These are phyloP conservation scores for Proterorhinus semilunaris DNA, from an alignment of 2,113 vertebrate genomes.

Conservation along the genomic window DNA sequence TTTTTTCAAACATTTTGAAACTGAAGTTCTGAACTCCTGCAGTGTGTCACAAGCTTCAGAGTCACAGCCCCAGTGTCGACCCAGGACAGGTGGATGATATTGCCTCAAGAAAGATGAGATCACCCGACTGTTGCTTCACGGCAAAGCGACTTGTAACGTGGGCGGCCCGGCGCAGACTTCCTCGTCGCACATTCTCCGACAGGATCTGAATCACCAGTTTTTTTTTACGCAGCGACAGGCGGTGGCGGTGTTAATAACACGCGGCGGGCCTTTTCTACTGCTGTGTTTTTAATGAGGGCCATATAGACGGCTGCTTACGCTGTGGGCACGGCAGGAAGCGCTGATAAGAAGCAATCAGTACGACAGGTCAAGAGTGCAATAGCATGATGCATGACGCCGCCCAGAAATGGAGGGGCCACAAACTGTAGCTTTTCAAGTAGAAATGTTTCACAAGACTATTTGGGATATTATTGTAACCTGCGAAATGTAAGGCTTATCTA, in stretches of 20 bases:
- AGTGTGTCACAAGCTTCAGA: too few relatives aligned
- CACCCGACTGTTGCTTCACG: background rate
- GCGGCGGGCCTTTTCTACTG: constrained; percentile 54
- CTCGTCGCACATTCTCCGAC: constrained; percentile 32
- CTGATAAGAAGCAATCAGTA: constrained; percentile 61
- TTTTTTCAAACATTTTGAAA: too few relatives aligned
- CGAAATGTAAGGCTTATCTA: too few relatives aligned
- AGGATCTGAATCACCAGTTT: constrained; percentile 31
- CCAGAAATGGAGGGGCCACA: constrained; percentile 38
- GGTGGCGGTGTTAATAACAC: constrained; percentile 52
- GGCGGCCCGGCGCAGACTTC: constrained; percentile 13
- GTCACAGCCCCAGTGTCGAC: too few relatives aligned
- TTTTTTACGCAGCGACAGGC: constrained; percentile 57
- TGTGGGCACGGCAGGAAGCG: constrained; percentile 50
- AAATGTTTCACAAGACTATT: too few relatives aligned
- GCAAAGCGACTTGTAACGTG: background rate
- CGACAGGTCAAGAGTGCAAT: constrained; percentile 48
- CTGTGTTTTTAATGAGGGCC: constrained; percentile 65
- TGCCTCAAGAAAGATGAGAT: too few relatives aligned
- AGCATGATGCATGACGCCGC: constrained; percentile 19
- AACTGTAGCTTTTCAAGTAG: constrained; percentile 10
- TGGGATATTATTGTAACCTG: too few relatives aligned
- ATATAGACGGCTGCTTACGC: constrained; percentile 65
- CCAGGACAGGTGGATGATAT: too few relatives aligned
- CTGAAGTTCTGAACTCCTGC: too few relatives aligned